Percentiles rank a stretch among this genome's conserved stretches.
phyloP scores from a whole-genome alignment of 2,888 invertebrate species.

The Amphipoea oculea region DNA sequence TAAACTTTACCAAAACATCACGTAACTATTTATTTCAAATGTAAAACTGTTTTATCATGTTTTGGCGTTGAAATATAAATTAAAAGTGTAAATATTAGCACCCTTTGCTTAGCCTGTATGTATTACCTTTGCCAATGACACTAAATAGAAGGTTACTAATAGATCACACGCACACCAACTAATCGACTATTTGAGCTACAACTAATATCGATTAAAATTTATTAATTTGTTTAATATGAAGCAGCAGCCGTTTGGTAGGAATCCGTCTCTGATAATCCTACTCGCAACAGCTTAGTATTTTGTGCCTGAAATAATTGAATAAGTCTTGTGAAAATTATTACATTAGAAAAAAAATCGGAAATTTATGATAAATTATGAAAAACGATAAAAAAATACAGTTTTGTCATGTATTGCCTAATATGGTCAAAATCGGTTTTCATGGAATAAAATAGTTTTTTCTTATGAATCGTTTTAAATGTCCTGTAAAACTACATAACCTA shows the following conservation, averaged over 20 bases:
- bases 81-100: slow-evolving; percentile 49
- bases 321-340: neutral
- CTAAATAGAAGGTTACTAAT: slow-evolving; percentile 62
- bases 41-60: slow-evolving; percentile 8
- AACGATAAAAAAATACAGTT: neutral
- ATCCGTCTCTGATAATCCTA: slow-evolving; percentile 42
- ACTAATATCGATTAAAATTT: slow-evolving; percentile 59
- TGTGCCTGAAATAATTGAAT: neutral
- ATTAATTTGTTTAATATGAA: slow-evolving; percentile 18
- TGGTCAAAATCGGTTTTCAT: neutral
- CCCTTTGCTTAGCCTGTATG: slow-evolving; percentile 62
- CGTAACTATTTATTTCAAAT: slow-evolving; percentile 7
- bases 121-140: slow-evolving; percentile 56
- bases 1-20: slow-evolving; percentile 8
- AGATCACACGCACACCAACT: slow-evolving; percentile 63
- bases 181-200: slow-evolving; percentile 58
- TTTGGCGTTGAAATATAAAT: slow-evolving; percentile 35
- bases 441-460: neutral
- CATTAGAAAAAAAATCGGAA: neutral
- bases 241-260: slow-evolving; percentile 49
- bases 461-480: neutral
- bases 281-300: neutral
- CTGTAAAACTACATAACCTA: too few relatives aligned
- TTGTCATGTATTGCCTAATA: neutral
- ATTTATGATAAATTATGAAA: neutral